These are phyloP conservation scores for Aegithalos caudatus DNA, from an alignment of 2,113 vertebrate species.

Conservation along the genomic window DNA sequence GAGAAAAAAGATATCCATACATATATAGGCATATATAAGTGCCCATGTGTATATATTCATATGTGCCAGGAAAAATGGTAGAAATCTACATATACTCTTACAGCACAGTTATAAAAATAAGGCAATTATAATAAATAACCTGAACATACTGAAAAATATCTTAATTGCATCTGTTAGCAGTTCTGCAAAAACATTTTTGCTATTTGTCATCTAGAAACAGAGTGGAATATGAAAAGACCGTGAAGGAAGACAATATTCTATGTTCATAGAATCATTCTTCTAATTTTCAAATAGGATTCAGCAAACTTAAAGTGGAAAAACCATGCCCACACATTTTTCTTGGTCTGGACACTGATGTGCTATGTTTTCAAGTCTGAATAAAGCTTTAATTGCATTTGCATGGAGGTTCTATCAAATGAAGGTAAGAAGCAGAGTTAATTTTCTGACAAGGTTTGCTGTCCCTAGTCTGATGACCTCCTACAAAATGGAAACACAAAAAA, in stretches of 20 bases:
- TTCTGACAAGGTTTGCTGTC: not conserved
- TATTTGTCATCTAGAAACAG: not conserved
- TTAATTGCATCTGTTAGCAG: not conserved
- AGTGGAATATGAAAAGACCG: not conserved
- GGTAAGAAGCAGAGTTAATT: not conserved
- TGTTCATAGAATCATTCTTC: not conserved
- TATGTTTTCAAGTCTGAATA: not conserved
- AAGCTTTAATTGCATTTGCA: not conserved
- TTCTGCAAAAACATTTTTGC: not conserved
- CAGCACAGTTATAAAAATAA: not conserved
- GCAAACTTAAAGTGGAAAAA: not conserved
- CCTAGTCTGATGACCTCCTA: not conserved
- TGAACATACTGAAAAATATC: not conserved
- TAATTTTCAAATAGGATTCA: not conserved
- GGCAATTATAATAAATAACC: not conserved
- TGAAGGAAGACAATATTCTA: not conserved
- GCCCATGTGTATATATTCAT: no score
- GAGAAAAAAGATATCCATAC: not conserved
- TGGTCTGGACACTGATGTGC: not conserved
- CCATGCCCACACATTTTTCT: not conserved
- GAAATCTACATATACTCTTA: not conserved
- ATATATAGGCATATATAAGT: not conserved
- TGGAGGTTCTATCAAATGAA: not conserved
- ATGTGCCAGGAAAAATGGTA: not conserved
- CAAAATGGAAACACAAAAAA: not conserved